Percentiles rank a stretch among this genome's conserved stretches.
phyloP scores from a whole-genome alignment of 2,113 vertebrate species.

The Stictonetta naevosa region DNA sequence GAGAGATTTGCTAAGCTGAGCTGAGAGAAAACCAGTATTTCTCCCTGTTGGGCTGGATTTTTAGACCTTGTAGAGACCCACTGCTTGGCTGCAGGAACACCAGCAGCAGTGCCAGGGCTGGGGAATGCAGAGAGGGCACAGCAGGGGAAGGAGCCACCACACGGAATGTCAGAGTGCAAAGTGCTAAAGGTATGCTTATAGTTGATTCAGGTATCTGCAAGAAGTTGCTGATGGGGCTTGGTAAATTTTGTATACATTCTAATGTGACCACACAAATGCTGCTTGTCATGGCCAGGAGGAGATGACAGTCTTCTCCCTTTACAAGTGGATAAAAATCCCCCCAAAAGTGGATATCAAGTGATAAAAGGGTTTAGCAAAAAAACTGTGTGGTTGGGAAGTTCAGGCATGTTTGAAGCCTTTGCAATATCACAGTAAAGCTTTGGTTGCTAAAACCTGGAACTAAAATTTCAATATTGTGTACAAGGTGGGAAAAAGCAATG shows the following conservation, averaged over 20 bases:
- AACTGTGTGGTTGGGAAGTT: neutral
- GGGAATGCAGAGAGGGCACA: neutral
- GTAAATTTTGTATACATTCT: neutral
- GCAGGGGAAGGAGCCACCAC: neutral
- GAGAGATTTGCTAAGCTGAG: slow-evolving; percentile 15
- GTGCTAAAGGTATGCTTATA: neutral
- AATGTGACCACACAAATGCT: neutral
- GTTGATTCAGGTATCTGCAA: neutral
- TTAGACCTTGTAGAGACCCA: neutral
- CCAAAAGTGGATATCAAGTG: neutral
- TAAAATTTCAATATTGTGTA: neutral
- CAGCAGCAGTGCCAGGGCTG: neutral
- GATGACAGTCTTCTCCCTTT: neutral
- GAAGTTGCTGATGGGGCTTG: neutral
- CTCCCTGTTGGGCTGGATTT: neutral
- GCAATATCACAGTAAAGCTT: neutral
- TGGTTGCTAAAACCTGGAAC: neutral
- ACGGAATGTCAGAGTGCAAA: neutral
- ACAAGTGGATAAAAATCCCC: too few relatives aligned
- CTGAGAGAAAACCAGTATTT: neutral
- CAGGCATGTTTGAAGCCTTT: neutral
- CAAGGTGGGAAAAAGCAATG: neutral
- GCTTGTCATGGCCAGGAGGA: neutral
- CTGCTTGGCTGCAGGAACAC: neutral
- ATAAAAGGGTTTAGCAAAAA: neutral